Base-by-base conservation (phyloP, 2,113 vertebrate genomes). In the Ardeotis arabs region DNA sequence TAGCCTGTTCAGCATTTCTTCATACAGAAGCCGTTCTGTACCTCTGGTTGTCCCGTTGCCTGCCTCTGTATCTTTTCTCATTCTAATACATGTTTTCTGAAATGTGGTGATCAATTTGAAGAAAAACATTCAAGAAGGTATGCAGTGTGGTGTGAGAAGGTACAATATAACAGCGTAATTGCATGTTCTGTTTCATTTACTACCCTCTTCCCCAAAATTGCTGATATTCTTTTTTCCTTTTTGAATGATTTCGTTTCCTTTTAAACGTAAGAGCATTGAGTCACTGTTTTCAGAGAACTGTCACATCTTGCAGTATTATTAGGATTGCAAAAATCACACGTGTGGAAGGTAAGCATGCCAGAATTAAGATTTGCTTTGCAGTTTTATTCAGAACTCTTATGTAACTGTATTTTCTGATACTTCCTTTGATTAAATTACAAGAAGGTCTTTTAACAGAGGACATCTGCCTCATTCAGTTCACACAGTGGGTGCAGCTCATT, bases 391-490 rank as follows among this genome's bases (percentile, higher is more conserved):
- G 44, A 62, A 29, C 49, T 69, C 33, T 93, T 84, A 29, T 84
- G 44, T 90, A 80, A 83, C 50, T 1, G 0, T 91, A 56, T 89
- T 81, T 88, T 95, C 79, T 86, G 63, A 93, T 90, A 67, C 39
- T 93, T 84, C 64, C 58, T 90, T 87, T 93, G 90, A 68, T 97
- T 93, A 78, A 94, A 55, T 83, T 88, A 58, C 1, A 1, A 77
- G 56, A 80, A 68, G 70, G 89, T 78, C 37, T 84, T 89, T 59
- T 81, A 89, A 56, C 45, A 76, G 75, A 92, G 68, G 80, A 84
- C 92, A 93, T 92, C 83, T 96, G 92, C 88, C 79, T 93, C 73
- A 68, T 96, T 95, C 72, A 89, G 10, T 94, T 94, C 79, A 90
- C 90, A 64, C 59, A 87, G 86, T 93, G 66, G 80, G 47, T 92